Evolutionary conservation across 1,140 invertebrate species (phyloP), one percentile per base, ranked within the genome.

Genomic region (Pseudomyrmex dendroicus): DNA sequence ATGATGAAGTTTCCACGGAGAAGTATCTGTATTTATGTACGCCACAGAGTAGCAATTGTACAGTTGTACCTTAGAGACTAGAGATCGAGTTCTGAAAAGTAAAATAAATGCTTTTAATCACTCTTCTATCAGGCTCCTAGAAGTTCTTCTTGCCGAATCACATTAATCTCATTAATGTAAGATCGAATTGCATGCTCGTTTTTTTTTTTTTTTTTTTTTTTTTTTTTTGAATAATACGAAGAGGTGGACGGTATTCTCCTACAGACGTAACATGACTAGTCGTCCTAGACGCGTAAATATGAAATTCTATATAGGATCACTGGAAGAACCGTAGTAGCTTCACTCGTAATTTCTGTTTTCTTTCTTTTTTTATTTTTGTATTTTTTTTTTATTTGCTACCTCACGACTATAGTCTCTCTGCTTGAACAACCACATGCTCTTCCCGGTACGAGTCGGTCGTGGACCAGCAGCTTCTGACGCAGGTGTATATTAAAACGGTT

Each of bases 381-480:
- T 73, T 35, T 35, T 35, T 35, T 35, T 17, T 44, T 87, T 67
- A 22, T 67, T 68, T 48, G 25, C 2, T 73, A 84, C 13, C 44
- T 54, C 78, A 83, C 84, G 73, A 91, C 85, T 94, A 92, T 85
- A 94, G 92, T 88, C 91, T 94, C 93, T 98, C 97, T 8, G 95
- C 95, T 94, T 98, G 97, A 87, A 98, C 96, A 84, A 98, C 92
- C 56, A 97, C 95, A 82, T 95, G 94, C 94, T 98, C 98, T 85
- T 96, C 95, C 78, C 96, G 95, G 83, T 95, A 95, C 44, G 93
- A 95, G 87, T 97, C 96, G 10, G 95, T 95, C 4, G 95, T 93
- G 62, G 96, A 95, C 97, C 98, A 98, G 92, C 98, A 98, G 92
- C 97, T 98, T 87, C 95, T 95, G n/a, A 95, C 92, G 91, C 98